Evolutionary conservation across 2,113 vertebrate species (phyloP), one percentile per base, ranked within the genome.

Genomic region (Pseudonaja textilis): DNA sequence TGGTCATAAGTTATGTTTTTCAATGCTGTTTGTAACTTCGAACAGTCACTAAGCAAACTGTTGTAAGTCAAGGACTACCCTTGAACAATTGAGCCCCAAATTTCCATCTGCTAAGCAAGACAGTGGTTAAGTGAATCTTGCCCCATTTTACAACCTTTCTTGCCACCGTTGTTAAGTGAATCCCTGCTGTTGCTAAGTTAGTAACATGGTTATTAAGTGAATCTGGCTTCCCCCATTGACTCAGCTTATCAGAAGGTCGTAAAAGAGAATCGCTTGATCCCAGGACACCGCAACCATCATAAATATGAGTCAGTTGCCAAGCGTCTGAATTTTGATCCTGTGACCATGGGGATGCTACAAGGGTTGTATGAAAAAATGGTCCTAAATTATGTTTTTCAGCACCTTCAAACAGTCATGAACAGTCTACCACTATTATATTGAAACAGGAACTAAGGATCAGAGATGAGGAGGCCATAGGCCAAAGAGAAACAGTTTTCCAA

Each of bases 361-460:
- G 4, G 0, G 26, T n/a, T 0, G 4, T n/a, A 12, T n/a, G 61
- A 14, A 64, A 64, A 50, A 64, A 64, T 5, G 61, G 1, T 64
- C 26, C 26, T 5, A 12, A 29, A 64, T 64, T 26, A 61, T 1
- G 1, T 61, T 61, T 29, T 64, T 64, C 59, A n/a, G 61, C 10
- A 11, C 26, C 26, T 64, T 64, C 26, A 29, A 64, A 64, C 26
- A 14, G 4, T 12, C 61, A 64, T 11, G 29, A n/a, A 64, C 12
- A 29, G 50, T 52, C 50, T 52, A 52, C 11, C 11, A 52, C 50
- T 52, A 12, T 52, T 52, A 52, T 12, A 52, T n/a, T 81, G 86
- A 7, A 12, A 39, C 16, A 42, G 16, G 2, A 89, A 14, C 23
- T 74, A 4, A 47, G 0, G 0, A 0, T 3, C 23, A 2, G 0